Evolutionary conservation across 2,797 vertebrate genomes (phyloP), one percentile per base, ranked within the genome.

Genomic region (Strix occidentalis): DNA sequence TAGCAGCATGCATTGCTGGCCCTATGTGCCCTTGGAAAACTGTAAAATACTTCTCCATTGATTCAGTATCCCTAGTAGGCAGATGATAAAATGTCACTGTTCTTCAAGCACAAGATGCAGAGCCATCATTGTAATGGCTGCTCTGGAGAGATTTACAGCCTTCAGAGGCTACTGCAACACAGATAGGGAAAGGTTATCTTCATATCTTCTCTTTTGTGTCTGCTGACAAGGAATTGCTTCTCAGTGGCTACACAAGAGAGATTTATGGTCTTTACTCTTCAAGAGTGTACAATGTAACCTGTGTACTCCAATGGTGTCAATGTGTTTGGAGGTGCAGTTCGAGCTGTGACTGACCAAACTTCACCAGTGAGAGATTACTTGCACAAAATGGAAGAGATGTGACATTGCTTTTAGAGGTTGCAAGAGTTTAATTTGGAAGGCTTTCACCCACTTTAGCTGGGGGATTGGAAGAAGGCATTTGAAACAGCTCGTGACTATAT

Each of bases 31-130:
- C 57, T 88, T 93, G 79, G 75, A 84, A 96, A 83, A 92, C 21
- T 65, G 60, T 48, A 83, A 68, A 95, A 85, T 86, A 51, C 28
- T 86, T 94, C 54, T 95, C 50, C 69, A 45, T 86, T 88, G 82
- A 78, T 94, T 93, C 72, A 76, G 69, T 16, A 7, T 84, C 87
- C 82, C 66, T 72, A 81, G 66, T 72, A 89, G 51, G 87, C 66
- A 90, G 66, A 56, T 88, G 89, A 93, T 93, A 46, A 94, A 94
- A 77, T 91, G 83, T 79, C 91, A 84, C 69, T 91, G 2, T 95
- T 92, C 76, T 93, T 96, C 89, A 93, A 78, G 66, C 39, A 72
- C 72, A 72, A 35, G 58, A 53, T 66, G 72, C 39, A 84, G 50
- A 92, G 37, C 54, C 69, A 21, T 93, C n/a, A 21, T 70, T 84